Evolutionary conservation across 2,888 invertebrate species (phyloP).

Genomic region (Meteorus colon): DNA sequence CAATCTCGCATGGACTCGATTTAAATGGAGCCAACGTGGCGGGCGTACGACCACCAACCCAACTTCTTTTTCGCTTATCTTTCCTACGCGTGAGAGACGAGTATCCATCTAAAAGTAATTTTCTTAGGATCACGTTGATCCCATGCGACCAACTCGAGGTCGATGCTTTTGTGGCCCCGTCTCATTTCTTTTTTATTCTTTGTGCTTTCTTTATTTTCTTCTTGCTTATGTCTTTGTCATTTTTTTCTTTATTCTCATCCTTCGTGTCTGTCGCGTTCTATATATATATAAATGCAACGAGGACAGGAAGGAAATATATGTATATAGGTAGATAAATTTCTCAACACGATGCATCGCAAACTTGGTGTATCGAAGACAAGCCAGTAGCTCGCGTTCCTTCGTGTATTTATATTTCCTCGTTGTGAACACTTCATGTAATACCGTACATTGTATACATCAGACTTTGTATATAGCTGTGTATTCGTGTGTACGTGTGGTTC

Average conservation of each 20-base stretch:
- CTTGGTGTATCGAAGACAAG: slow-evolving; percentile 8
- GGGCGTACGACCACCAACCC: background rate
- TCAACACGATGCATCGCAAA: background rate
- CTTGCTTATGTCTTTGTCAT: background rate
- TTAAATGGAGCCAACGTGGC: slow-evolving; percentile 34
- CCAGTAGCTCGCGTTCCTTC: slow-evolving; percentile 21
- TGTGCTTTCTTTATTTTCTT: background rate
- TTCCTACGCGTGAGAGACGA: slow-evolving; percentile 32
- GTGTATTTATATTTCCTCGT: slow-evolving; percentile 38
- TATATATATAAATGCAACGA: background rate
- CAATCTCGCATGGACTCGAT: slow-evolving; percentile 34
- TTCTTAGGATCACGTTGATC: slow-evolving; percentile 38
- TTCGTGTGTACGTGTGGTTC: slow-evolving; percentile 11
- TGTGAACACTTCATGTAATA: background rate
- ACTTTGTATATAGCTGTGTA: background rate
- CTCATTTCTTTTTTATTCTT: slow-evolving; percentile 7
- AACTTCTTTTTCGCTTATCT: slow-evolving; percentile 24
- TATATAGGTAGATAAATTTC: slow-evolving; percentile 4
- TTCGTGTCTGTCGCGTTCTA: background rate
- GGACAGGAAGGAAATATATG: background rate
- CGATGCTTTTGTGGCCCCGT: slow-evolving; percentile 14
- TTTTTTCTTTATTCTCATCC: background rate
- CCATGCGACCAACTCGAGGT: slow-evolving; percentile 31
- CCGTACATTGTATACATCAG: background rate
- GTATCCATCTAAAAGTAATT: slow-evolving; percentile 43